These are phyloP conservation scores for Drosophila hydei DNA, from an alignment of 1,140 invertebrate species.

Conservation along the genomic window DNA sequence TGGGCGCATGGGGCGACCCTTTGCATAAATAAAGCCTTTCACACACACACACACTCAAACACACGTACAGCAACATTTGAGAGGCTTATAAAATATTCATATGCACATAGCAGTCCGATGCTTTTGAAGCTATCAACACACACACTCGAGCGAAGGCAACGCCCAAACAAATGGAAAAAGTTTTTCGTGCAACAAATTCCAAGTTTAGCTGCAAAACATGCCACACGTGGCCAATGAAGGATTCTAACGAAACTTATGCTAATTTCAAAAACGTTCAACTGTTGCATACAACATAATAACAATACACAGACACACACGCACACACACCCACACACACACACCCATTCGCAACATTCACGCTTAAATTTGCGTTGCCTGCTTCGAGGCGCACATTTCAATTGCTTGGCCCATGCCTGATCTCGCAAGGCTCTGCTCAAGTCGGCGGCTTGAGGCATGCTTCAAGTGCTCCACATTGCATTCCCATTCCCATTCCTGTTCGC, in stretches of 20 bases:
- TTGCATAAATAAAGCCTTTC: slow-evolving; percentile 52
- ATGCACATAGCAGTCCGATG: slow-evolving; percentile 66
- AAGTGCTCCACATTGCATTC: slow-evolving; percentile 15
- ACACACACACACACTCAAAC: slow-evolving; percentile 17
- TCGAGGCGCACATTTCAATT: slow-evolving; percentile 33
- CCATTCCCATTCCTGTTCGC: neutral
- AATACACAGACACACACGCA: slow-evolving; percentile 16
- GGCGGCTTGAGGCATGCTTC: slow-evolving; percentile 10
- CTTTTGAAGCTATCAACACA: slow-evolving; percentile 58
- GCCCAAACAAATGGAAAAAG: slow-evolving; percentile 67
- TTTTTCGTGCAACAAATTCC: slow-evolving; percentile 72
- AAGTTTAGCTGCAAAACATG: slow-evolving; percentile 42
- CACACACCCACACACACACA: slow-evolving; percentile 14
- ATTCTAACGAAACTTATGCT: slow-evolving; percentile 68
- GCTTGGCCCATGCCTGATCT: slow-evolving; percentile 14
- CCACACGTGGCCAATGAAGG: slow-evolving; percentile 8
- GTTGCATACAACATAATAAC: slow-evolving; percentile 56
- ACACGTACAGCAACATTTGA: slow-evolving; percentile 26
- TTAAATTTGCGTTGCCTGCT: slow-evolving; percentile 24
- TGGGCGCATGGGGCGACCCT: slow-evolving; percentile 20
- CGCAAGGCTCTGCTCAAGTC: slow-evolving; percentile 7
- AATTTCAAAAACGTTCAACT: slow-evolving; percentile 76
- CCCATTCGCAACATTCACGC: neutral
- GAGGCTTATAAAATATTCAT: slow-evolving; percentile 79
- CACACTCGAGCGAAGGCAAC: slow-evolving; percentile 9